phyloP scores from a whole-genome alignment of 2,113 vertebrate genomes.

The Notiomystis cincta region DNA sequence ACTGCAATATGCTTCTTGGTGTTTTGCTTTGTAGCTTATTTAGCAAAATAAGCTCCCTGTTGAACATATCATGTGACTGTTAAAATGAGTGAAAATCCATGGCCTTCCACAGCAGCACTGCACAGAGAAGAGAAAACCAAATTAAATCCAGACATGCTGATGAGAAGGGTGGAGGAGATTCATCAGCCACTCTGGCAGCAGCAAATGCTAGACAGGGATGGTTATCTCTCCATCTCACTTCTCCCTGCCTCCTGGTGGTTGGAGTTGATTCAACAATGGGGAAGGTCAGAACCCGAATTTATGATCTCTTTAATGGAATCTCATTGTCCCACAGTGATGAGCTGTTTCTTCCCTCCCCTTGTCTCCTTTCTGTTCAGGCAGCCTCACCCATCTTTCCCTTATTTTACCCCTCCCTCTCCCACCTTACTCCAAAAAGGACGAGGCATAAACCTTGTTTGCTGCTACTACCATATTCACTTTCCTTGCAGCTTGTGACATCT shows the following conservation, averaged over 20 bases:
- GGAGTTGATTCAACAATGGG: not conserved
- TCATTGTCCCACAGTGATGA: not conserved
- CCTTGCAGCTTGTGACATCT: not conserved
- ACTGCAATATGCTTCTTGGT: slow-evolving; percentile 24
- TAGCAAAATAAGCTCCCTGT: slow-evolving; percentile 28
- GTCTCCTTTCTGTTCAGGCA: not conserved
- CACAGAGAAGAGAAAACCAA: not conserved
- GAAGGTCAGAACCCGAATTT: not conserved
- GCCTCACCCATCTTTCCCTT: not conserved
- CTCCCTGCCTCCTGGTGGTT: not conserved
- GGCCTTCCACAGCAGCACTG: not conserved
- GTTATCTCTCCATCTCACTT: not conserved
- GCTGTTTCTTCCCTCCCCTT: not conserved
- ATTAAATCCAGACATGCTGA: not conserved
- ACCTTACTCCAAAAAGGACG: not conserved
- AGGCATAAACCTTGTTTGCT: not conserved
- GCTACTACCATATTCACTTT: not conserved
- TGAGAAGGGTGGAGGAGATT: not conserved
- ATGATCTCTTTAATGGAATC: not conserved
- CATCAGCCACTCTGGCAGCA: not conserved
- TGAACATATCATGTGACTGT: slow-evolving; percentile 30
- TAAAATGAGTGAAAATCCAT: slow-evolving; percentile 29
- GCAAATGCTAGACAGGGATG: not conserved
- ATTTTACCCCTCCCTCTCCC: not conserved
- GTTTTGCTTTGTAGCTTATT: slow-evolving; percentile 51